Conservation (phyloP, 2,888 invertebrate genomes). For the Girardia tigrina region DNA sequence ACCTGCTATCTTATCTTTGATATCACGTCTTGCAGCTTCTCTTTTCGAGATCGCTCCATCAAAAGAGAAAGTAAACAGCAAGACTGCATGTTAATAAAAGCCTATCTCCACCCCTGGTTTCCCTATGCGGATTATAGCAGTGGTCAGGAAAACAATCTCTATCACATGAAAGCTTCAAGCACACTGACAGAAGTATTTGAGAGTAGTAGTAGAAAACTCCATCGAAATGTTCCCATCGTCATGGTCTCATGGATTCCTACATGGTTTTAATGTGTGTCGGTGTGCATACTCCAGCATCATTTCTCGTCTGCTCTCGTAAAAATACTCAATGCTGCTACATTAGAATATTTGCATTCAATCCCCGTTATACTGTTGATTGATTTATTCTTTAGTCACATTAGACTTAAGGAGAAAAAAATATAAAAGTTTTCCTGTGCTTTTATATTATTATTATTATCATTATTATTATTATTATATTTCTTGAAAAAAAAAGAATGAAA, state of each 20-base stretch:
- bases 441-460: too few relatives aligned
- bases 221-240: constrained; percentile 20
- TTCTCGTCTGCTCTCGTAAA: constrained; percentile 8
- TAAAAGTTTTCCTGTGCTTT: background rate
- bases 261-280: constrained; percentile 23
- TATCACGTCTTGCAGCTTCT: constrained; percentile 16
- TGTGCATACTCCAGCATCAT: constrained; percentile 23
- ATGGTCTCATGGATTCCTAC: constrained; percentile 23
- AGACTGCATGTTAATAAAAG: constrained; percentile 23
- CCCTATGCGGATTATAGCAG: background rate
- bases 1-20: constrained; percentile 23
- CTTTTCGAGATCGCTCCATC: constrained; percentile 20
- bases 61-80: constrained; percentile 23
- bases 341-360: constrained; percentile 23
- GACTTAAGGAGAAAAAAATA: constrained; percentile 1
- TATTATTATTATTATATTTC: too few relatives aligned
- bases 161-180: constrained; percentile 9
- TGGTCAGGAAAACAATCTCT: background rate
- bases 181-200: background rate
- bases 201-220: constrained; percentile 14
- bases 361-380: constrained; percentile 23
- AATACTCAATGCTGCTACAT: constrained; percentile 21
- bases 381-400: constrained; percentile 5
- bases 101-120: constrained; percentile 23
- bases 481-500: too few relatives aligned